Conservation (phyloP, 1,140 invertebrate genomes). For the Drosophila ananassae region DNA sequence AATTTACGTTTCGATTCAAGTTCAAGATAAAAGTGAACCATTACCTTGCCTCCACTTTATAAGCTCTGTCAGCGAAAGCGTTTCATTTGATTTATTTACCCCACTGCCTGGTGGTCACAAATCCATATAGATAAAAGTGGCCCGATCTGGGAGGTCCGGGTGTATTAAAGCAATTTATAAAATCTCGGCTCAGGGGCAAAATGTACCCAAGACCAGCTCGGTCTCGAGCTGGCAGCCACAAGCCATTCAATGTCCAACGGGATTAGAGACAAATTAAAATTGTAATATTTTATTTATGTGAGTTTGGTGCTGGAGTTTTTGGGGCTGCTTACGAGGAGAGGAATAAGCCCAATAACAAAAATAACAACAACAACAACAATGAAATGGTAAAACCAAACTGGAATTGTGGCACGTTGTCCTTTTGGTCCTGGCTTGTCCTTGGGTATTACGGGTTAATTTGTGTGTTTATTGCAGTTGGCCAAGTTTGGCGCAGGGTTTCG, state of each 20-base stretch:
- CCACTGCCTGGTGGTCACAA: slow-evolving; percentile 29
- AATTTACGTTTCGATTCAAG: too few species aligned
- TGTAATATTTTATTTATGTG: slow-evolving; percentile 82
- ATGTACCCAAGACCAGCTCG: slow-evolving; percentile 8
- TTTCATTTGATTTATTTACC: slow-evolving; percentile 65
- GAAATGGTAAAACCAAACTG: slow-evolving; percentile 37
- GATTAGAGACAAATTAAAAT: slow-evolving; percentile 82
- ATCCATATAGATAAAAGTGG: slow-evolving; percentile 38
- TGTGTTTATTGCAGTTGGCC: slow-evolving; percentile 82
- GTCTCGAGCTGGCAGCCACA: slow-evolving; percentile 18
- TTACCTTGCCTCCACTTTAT: slow-evolving; percentile 22
- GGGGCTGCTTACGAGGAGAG: slow-evolving; percentile 22
- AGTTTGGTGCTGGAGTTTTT: slow-evolving; percentile 29
- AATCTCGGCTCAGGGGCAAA: slow-evolving; percentile 34
- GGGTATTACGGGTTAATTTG: slow-evolving; percentile 82
- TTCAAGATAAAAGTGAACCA: neutral
- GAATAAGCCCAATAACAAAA: slow-evolving; percentile 31
- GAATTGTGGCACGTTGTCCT: slow-evolving; percentile 71
- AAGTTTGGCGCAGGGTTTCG: slow-evolving; percentile 57
- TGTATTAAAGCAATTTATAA: slow-evolving; percentile 66
- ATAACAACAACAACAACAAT: slow-evolving; percentile 33
- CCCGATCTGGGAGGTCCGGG: slow-evolving; percentile 8
- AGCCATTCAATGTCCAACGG: slow-evolving; percentile 63
- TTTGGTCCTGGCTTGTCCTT: slow-evolving; percentile 55
- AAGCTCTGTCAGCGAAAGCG: slow-evolving; percentile 54